Evolutionary conservation across 2,113 vertebrate species (phyloP).

Genomic region (Seriola dumerili): DNA sequence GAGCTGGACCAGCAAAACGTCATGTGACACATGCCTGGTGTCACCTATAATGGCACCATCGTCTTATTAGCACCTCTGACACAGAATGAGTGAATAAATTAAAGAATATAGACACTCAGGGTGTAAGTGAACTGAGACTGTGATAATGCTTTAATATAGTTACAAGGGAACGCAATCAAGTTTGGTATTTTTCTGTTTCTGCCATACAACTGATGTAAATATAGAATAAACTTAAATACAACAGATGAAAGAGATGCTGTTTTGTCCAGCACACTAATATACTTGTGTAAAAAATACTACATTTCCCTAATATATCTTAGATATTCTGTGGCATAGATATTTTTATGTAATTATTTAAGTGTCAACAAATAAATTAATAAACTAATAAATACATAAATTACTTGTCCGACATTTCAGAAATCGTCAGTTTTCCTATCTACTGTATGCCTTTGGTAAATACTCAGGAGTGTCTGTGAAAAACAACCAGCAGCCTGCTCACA

Average conservation of each 20-base stretch:
- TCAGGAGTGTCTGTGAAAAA: conserved; percentile 16
- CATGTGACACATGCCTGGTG: conserved; percentile 66
- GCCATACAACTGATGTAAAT: neutral
- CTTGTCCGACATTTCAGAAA: neutral
- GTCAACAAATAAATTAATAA: neutral
- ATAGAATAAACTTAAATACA: neutral
- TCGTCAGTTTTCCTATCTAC: conserved; percentile 15
- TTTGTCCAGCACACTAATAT: neutral
- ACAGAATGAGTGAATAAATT: conserved; percentile 37
- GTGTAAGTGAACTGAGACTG: conserved; percentile 21
- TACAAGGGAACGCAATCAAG: conserved; percentile 6
- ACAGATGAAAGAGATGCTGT: neutral
- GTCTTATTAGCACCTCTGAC: conserved; percentile 65
- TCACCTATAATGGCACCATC: conserved; percentile 70
- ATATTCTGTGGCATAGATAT: neutral
- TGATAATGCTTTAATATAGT: conserved; percentile 24
- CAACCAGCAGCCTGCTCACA: conserved; percentile 3
- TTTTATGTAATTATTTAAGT: conserved; percentile 19
- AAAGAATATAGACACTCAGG: conserved; percentile 24
- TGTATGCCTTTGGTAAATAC: conserved; percentile 22
- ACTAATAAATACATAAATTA: conserved; percentile 13
- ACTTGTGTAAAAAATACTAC: neutral
- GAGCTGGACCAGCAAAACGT: conserved; percentile 47
- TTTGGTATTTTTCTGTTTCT: neutral
- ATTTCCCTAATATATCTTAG: neutral